phyloP scores from a whole-genome alignment of 2,888 invertebrate species.

The Temnothorax unifasciatus region DNA sequence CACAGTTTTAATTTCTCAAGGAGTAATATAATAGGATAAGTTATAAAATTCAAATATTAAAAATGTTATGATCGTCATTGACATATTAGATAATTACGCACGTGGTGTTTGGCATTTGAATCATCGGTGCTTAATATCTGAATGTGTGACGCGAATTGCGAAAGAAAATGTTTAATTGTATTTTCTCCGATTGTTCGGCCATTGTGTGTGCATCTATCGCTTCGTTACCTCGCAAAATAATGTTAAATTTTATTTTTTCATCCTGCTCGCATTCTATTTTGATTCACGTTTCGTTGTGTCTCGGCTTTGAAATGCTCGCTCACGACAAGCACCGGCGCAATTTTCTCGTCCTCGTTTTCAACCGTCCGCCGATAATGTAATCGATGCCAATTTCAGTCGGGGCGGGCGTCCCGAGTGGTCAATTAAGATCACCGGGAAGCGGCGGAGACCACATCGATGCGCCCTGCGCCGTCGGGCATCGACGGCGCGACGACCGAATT shows the following conservation, averaged over 20 bases:
- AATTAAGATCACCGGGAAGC: slow-evolving; percentile 76
- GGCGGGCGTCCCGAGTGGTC: slow-evolving; percentile 76
- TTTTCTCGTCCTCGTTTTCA: slow-evolving; percentile 53
- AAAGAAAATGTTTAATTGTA: neutral
- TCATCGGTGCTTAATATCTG: neutral
- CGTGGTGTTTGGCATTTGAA: neutral
- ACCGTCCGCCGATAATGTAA: slow-evolving; percentile 59
- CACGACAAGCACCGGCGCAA: slow-evolving; percentile 28
- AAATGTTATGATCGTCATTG: neutral
- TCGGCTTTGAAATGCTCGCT: slow-evolving; percentile 18
- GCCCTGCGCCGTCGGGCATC: slow-evolving; percentile 67
- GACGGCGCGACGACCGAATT: slow-evolving; percentile 66
- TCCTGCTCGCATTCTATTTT: neutral
- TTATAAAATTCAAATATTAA: neutral
- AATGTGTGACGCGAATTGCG: neutral
- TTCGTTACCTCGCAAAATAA: neutral
- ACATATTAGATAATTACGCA: neutral
- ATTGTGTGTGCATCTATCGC: neutral
- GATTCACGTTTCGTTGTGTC: neutral
- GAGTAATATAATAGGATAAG: too few species aligned
- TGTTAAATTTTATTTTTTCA: neutral
- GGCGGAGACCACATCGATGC: slow-evolving; percentile 65
- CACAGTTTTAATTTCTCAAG: neutral
- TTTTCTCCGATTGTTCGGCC: neutral
- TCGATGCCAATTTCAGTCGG: slow-evolving; percentile 63